Percentiles rank a stretch among this genome's conserved stretches.
Conservation (phyloP, 2,113 vertebrate genomes). For the Ceyx melanurus region DNA sequence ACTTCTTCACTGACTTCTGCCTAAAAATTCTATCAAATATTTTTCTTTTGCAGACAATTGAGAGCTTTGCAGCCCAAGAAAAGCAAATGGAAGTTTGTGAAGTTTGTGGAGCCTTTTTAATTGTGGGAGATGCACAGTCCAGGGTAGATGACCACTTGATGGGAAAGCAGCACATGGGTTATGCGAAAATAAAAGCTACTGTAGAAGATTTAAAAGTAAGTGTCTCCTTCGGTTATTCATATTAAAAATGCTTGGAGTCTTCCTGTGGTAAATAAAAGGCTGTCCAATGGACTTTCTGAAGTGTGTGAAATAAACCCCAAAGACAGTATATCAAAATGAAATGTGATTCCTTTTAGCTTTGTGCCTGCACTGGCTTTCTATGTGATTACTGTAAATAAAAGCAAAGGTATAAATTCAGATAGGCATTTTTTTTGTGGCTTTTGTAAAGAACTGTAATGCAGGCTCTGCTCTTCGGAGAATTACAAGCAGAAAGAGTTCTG, state of each 20-base stretch:
- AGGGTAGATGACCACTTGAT: constrained; percentile 98
- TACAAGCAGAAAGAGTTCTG: not conserved
- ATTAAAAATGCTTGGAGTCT: not conserved
- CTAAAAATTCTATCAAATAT: not conserved
- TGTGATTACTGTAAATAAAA: not conserved
- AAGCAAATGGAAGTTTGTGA: constrained; percentile 99
- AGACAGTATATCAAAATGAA: not conserved
- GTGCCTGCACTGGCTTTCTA: not conserved
- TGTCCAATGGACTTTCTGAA: not conserved
- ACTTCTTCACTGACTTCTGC: not conserved
- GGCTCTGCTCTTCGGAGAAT: not conserved
- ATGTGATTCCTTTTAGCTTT: not conserved
- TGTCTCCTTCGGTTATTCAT: not conserved
- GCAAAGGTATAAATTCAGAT: not conserved
- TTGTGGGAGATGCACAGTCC: constrained; percentile 97
- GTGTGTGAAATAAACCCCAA: not conserved
- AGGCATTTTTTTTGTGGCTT: not conserved
- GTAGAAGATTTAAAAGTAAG: constrained; percentile 98
- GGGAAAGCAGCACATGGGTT: constrained; percentile 99
- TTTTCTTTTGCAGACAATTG: constrained; percentile 86
- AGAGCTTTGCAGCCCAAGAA: constrained; percentile 98
- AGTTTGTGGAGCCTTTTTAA: constrained; percentile 98
- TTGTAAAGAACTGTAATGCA: not conserved
- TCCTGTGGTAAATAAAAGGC: not conserved
- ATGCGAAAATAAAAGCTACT: constrained; percentile 98